phyloP scores from a whole-genome alignment of 2,888 invertebrate genomes.

The Endotricha flammealis region DNA sequence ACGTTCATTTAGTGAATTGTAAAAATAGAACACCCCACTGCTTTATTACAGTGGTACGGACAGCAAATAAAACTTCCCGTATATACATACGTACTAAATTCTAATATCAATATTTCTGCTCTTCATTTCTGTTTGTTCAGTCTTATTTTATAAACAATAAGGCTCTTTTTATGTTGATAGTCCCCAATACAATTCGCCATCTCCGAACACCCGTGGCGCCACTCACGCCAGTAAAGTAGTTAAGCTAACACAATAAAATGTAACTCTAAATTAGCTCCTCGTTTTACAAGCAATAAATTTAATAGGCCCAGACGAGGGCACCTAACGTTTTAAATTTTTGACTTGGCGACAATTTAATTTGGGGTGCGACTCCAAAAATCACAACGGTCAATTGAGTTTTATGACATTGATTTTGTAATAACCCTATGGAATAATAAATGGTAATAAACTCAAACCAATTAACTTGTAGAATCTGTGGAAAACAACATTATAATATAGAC shows the following conservation, averaged over 20 bases:
- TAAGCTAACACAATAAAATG: slow-evolving; percentile 74
- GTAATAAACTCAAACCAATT: too few species aligned
- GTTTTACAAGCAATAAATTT: slow-evolving; percentile 77
- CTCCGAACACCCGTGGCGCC: slow-evolving; percentile 50
- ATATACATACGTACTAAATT: slow-evolving; percentile 23
- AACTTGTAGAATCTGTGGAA: not conserved
- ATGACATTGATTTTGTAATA: slow-evolving; percentile 44
- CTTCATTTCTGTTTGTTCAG: slow-evolving; percentile 15
- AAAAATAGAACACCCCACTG: slow-evolving; percentile 31
- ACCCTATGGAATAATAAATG: slow-evolving; percentile 12
- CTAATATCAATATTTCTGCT: slow-evolving; percentile 25
- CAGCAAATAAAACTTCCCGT: slow-evolving; percentile 34
- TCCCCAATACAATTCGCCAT: slow-evolving; percentile 20
- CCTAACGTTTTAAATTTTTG: slow-evolving; percentile 59
- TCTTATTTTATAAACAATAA: slow-evolving; percentile 20
- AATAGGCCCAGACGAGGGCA: slow-evolving; percentile 58
- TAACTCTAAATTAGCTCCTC: slow-evolving; percentile 74
- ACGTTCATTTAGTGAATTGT: slow-evolving; percentile 12
- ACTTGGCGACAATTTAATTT: slow-evolving; percentile 64
- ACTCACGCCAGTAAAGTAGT: slow-evolving; percentile 55
- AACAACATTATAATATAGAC: too few species aligned
- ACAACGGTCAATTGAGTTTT: slow-evolving; percentile 55
- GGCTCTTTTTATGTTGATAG: slow-evolving; percentile 20
- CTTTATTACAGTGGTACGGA: slow-evolving; percentile 29
- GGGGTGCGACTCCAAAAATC: slow-evolving; percentile 40